Evolutionary conservation across 2,797 vertebrate genomes (phyloP).

Genomic region (Brachyrhaphis roseni): DNA sequence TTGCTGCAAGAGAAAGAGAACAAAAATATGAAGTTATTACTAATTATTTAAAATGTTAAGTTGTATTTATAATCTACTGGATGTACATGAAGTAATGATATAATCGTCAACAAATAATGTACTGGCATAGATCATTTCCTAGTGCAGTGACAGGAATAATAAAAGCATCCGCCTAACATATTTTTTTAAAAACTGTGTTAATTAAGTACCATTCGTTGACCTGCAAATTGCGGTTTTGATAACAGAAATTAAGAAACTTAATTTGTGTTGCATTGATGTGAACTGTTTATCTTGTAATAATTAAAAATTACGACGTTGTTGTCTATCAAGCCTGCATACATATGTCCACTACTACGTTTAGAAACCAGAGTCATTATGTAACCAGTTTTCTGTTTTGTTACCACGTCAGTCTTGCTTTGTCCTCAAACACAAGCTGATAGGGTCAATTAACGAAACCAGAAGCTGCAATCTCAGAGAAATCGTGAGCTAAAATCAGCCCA

Average conservation of each 20-base stretch:
- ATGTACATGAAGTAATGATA: too few species aligned
- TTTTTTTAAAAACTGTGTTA: too few species aligned
- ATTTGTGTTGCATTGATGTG: background rate
- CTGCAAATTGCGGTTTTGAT: too few species aligned
- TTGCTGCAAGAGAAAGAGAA: slow-evolving; percentile 36
- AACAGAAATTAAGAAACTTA: too few species aligned
- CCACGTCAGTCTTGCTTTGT: too few species aligned
- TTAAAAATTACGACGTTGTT: background rate
- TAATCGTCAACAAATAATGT: background rate
- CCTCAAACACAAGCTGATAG: background rate
- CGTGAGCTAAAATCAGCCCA: background rate
- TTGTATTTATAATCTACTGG: background rate
- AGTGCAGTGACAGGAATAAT: too few species aligned
- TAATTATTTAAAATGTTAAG: background rate
- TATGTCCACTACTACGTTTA: background rate
- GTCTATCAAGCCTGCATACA: background rate
- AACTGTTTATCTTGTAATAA: background rate
- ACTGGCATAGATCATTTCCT: too few species aligned
- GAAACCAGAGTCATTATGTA: background rate
- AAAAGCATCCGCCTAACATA: too few species aligned
- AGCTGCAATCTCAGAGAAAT: background rate
- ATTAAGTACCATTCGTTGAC: too few species aligned
- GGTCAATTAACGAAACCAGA: background rate
- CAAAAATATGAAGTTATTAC: background rate
- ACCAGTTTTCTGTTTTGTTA: too few species aligned